These are phyloP conservation scores for Cyprinodon tularosa DNA, from an alignment of 2,113 vertebrate species.

Conservation along the genomic window DNA sequence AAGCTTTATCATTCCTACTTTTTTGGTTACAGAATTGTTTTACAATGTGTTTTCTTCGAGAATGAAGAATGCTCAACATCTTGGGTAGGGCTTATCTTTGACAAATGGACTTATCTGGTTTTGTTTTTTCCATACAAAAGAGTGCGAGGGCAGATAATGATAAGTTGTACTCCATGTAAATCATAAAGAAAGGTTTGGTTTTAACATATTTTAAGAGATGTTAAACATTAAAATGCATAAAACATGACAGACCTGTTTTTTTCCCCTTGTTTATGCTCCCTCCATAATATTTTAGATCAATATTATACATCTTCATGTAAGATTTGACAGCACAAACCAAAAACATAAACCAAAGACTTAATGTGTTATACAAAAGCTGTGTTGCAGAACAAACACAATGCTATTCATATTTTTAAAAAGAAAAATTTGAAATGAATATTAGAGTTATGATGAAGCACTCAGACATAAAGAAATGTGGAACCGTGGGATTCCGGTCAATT, in stretches of 20 bases:
- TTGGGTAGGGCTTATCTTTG: conserved; percentile 42
- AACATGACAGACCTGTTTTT: not conserved
- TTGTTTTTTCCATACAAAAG: conserved; percentile 34
- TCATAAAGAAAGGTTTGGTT: conserved; percentile 18
- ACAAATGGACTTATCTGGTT: conserved; percentile 45
- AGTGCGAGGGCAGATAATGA: conserved; percentile 54
- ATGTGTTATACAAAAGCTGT: too few species aligned
- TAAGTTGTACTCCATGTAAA: conserved; percentile 31
- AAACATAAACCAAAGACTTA: not conserved
- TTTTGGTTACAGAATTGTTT: conserved; percentile 43
- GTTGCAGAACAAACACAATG: too few species aligned
- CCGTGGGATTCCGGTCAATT: too few species aligned
- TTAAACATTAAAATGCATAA: conserved; percentile 2
- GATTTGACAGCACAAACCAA: not conserved
- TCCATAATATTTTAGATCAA: not conserved
- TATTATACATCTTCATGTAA: not conserved
- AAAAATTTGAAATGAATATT: too few species aligned
- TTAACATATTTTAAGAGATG: conserved; percentile 10
- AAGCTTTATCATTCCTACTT: conserved; percentile 29
- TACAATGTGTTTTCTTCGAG: conserved; percentile 38
- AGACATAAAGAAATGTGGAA: too few species aligned
- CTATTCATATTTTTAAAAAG: too few species aligned
- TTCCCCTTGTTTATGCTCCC: not conserved
- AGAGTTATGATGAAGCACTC: too few species aligned
- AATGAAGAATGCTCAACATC: conserved; percentile 30